Evolutionary conservation across 2,797 vertebrate genomes (phyloP).

Genomic region (Chaetodon trifasciatus): DNA sequence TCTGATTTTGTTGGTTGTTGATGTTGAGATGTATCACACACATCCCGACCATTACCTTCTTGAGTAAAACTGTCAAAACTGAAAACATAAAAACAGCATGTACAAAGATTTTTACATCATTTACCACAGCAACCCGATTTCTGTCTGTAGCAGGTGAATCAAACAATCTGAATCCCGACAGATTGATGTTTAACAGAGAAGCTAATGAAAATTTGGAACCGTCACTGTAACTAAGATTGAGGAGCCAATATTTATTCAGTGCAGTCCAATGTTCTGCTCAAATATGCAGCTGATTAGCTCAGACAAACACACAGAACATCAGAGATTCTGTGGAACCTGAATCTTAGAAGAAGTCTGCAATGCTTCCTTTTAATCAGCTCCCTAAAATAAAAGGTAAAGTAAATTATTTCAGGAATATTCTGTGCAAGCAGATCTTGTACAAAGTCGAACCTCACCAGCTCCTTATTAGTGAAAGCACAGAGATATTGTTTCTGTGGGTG

Average conservation of each 20-base stretch:
- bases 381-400: no score
- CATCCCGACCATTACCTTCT: neutral
- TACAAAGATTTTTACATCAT: neutral
- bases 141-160: neutral
- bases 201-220: neutral
- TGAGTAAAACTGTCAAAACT: no score
- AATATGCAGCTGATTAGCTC: neutral
- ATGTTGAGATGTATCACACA: no score
- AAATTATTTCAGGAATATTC: neutral
- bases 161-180: no score
- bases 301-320: neutral
- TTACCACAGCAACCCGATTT: neutral
- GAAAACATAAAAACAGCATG: neutral
- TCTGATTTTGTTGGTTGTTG: no score
- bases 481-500: neutral
- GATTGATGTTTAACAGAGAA: neutral
- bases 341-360: neutral
- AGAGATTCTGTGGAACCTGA: neutral
- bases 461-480: neutral
- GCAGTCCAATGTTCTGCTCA: slow-evolving; percentile 7
- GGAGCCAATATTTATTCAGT: neutral
- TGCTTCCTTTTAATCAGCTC: no score
- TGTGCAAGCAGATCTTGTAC: neutral
- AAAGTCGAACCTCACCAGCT: neutral
- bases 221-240: neutral